Evolutionary conservation across 2,113 vertebrate genomes (phyloP), one percentile per base, ranked within the genome.

Genomic region (Prunella fulvescens): DNA sequence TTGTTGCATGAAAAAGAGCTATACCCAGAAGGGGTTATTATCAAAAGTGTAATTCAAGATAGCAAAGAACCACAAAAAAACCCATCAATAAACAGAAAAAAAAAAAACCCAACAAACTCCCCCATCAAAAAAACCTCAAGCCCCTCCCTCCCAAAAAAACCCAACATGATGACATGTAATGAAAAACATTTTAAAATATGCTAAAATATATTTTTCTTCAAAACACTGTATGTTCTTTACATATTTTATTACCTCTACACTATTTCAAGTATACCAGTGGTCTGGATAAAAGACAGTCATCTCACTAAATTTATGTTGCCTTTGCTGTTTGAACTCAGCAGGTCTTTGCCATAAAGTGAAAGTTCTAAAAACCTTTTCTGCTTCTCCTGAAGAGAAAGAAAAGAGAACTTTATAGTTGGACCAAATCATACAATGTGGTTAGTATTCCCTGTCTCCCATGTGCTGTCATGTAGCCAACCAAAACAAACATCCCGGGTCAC

Each of bases 281-380:
- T 50, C 58, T 87, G 54, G 54, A 81, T 84, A 58, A 80, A 92
- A 91, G 73, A 65, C 24, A 89, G 9, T 65, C 11, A 67, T 92
- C 53, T 91, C 61, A 50, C 39, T 51, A 64, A 91, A 95, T 95
- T 90, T 89, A 89, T 87, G 70, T 62, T 92, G 39, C 18, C 20
- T 65, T 65, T 92, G 91, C 81, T 54, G 19, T 79, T 95, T 92
- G 87, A 95, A 86, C 86, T 72, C 73, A 95, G 89, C 87, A 87
- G 70, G 84, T 61, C 61, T 92, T 79, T 90, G 54, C 84, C 33
- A 70, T 87, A 61, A 91, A 95, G 47, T 62, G 78, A 87, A 91
- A 86, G 31, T 53, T 84, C 73, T 92, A 69, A 93, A 91, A 88
- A 15, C 9, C 23, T 86, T 76, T 85, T 85, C 70, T 87, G 10